Evolutionary conservation across 2,797 vertebrate genomes (phyloP).

Genomic region (Hipposideros larvatus): DNA sequence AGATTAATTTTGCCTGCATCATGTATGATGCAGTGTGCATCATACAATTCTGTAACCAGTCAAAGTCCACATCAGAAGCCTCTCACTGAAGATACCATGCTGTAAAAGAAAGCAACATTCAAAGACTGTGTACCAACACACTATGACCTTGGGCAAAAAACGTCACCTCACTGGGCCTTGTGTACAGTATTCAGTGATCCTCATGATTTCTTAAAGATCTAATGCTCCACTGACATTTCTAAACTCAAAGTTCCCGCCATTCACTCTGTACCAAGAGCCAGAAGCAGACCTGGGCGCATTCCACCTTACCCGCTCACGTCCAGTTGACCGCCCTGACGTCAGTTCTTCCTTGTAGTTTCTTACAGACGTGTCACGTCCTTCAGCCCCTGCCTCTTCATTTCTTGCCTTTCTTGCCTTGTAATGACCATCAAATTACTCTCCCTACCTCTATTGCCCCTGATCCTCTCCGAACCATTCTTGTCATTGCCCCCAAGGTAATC

Average conservation of each 20-base stretch:
- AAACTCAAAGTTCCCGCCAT: background rate
- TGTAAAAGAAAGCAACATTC: background rate
- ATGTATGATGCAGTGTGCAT: background rate
- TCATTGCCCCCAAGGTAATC: background rate
- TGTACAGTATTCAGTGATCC: background rate
- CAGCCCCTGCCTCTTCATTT: background rate
- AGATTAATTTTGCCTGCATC: background rate
- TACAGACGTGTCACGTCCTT: background rate
- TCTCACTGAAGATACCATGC: background rate
- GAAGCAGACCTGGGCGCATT: background rate
- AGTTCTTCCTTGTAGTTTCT: background rate
- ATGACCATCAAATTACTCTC: background rate
- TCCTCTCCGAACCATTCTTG: background rate
- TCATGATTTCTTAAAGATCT: background rate
- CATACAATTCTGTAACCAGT: background rate
- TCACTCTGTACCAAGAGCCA: background rate
- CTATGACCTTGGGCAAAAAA: background rate
- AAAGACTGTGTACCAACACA: background rate
- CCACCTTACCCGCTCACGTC: background rate
- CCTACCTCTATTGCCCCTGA: background rate
- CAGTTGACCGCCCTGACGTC: accelerated
- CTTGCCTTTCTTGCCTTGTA: background rate
- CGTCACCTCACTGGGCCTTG: background rate
- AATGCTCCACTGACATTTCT: background rate
- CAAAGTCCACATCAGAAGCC: background rate